phyloP scores from a whole-genome alignment of 2,797 vertebrate genomes.

The Chaetophractus vellerosus region DNA sequence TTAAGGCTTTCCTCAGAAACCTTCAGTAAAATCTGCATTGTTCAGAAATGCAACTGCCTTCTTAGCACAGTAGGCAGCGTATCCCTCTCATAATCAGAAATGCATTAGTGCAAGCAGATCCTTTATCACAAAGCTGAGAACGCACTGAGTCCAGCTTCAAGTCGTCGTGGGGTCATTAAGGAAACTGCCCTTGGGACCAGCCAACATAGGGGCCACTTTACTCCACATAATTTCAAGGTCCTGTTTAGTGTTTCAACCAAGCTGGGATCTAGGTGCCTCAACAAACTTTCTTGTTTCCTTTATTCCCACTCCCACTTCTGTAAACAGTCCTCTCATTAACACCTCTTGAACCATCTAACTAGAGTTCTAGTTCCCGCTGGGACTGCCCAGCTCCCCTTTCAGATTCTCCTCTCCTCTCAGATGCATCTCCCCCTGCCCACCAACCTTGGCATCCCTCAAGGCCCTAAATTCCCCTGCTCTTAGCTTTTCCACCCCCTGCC shows the following conservation, averaged over 20 bases:
- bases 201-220: neutral
- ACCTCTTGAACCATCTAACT: neutral
- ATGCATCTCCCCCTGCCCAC: neutral
- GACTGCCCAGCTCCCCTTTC: neutral
- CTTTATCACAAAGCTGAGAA: neutral
- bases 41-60: constrained; percentile 18
- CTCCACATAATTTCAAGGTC: neutral
- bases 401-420: neutral
- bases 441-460: neutral
- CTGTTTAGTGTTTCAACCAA: neutral
- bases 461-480: neutral
- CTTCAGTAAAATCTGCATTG: constrained; percentile 35
- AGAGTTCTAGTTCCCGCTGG: neutral
- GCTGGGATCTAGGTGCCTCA: neutral
- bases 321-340: neutral
- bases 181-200: neutral
- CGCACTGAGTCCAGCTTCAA: neutral
- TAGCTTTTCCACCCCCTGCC: neutral
- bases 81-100: too few species aligned
- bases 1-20: constrained; percentile 42
- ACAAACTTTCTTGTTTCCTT: neutral
- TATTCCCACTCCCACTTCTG: neutral
- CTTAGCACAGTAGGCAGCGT: too few species aligned
- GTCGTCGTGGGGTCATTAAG: neutral
- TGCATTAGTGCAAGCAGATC: constrained; percentile 3